Base-by-base conservation (phyloP, 2,797 vertebrate genomes). In the Platalea minor region DNA sequence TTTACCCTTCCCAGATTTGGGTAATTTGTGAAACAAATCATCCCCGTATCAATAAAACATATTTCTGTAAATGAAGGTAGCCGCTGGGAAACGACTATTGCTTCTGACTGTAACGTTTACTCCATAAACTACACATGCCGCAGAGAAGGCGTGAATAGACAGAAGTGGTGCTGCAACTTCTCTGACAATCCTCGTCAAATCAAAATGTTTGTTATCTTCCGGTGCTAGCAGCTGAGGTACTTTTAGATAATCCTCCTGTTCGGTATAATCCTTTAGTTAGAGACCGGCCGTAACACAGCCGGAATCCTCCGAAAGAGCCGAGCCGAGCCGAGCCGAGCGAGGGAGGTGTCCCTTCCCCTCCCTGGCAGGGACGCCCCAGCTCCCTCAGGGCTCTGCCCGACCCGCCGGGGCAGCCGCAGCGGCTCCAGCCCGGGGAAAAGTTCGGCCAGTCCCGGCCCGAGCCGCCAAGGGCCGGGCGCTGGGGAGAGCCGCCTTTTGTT, bases 1-100 rank as follows among this genome's bases (percentile, higher is more conserved):
- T 97, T 97, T 64, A 91, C 85, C 69, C 94, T 93, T 91, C 91
- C 80, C 72, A 94, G 80, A 91, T 95, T 70, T 31, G 33, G 39
- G 31, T 57, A 35, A 53, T 81, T 82, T 59, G 75, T 41, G 63
- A 87, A 93, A 76, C 80, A 92, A 91, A 77, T 39, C 68, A 74
- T 50, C 46, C 46, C 79, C 31, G 4, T 48, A 23, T 76, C 57
- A 89, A 61, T 86, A 73, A 79, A 81, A 43, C 45, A 3, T 31
- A 50, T 64, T 82, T 90, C 14, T 61, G 43, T 17, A 69, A 45
- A 74, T 8, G 33, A 80, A 76, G 39, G 60, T 43, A 39, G 35
- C 54, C 72, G 4, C 53, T 7, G 17, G 56, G 54, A 78, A 73
- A 64, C 10, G 9, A 17, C 48, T 50, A 15, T 19, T 12, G 57